A percentile compares a stretch with the other conserved stretches of the same genome.
Evolutionary conservation across 2,888 invertebrate genomes (phyloP).

Genomic region (Tanytarsus gracilentus): DNA sequence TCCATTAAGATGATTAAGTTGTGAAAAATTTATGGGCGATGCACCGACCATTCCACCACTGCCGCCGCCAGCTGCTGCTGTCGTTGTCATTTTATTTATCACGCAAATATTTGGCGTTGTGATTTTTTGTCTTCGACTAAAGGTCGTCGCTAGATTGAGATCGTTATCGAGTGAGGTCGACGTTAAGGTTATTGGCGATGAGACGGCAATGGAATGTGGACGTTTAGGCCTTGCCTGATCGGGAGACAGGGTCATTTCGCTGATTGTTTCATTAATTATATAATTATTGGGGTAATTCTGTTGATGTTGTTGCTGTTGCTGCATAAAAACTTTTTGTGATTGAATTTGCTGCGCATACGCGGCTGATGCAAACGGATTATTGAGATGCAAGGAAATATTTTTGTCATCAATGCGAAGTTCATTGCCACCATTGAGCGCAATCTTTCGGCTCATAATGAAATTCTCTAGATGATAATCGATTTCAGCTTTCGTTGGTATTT

Average conservation of each 20-base stretch:
- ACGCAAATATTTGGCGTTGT: constrained; percentile 19
- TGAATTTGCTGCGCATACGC: constrained; percentile 28
- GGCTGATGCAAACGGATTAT: constrained; percentile 33
- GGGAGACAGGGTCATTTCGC: constrained; percentile 32
- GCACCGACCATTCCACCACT: neutral
- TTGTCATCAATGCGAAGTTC: constrained; percentile 33
- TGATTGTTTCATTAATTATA: constrained; percentile 11
- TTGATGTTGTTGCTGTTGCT: constrained; percentile 30
- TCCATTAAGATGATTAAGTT: constrained; percentile 18
- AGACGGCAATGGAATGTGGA: constrained; percentile 55
- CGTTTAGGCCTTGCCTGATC: constrained; percentile 41
- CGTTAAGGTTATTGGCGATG: constrained; percentile 31
- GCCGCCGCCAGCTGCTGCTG: constrained; percentile 19
- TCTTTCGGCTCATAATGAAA: constrained; percentile 32
- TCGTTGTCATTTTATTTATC: constrained; percentile 20
- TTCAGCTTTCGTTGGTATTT: constrained; percentile 26
- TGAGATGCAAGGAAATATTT: constrained; percentile 33
- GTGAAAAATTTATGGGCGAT: constrained; percentile 23
- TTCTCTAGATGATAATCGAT: constrained; percentile 30
- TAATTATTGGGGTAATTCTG: neutral
- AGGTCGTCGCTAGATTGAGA: constrained; percentile 11
- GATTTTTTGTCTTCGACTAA: constrained; percentile 15
- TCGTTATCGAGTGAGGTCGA: constrained; percentile 5
- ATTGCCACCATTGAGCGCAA: constrained; percentile 33
- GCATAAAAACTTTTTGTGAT: constrained; percentile 24